phyloP scores from a whole-genome alignment of 23 tunicate species.

The Clavelina lepadiformis region DNA sequence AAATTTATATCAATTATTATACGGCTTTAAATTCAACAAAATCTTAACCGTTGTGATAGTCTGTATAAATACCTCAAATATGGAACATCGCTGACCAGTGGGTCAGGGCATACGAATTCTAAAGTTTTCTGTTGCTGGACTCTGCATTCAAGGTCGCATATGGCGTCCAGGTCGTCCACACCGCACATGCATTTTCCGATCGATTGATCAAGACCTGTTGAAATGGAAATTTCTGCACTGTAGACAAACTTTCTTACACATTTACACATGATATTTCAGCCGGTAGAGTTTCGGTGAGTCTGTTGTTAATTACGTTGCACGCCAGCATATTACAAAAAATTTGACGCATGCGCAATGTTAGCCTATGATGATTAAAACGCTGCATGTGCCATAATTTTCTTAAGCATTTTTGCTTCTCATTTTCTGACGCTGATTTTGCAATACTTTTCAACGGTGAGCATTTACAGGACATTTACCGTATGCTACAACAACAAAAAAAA shows the following conservation, averaged over 20 bases:
- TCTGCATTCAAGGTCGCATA: conserved; percentile 83
- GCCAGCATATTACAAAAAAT: not conserved
- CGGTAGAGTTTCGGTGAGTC: not conserved
- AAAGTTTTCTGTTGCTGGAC: conserved; percentile 33
- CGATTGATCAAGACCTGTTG: conserved; percentile 70
- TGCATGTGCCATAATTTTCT: too few species aligned
- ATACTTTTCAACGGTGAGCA: too few species aligned
- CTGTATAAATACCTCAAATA: conserved; percentile 44
- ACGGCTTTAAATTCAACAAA: too few species aligned
- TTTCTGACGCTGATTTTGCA: too few species aligned
- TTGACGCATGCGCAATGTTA: too few species aligned
- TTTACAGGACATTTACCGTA: too few species aligned
- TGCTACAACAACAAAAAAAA: too few species aligned
- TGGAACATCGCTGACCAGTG: conserved; percentile 36
- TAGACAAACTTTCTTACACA: not conserved
- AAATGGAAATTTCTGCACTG: not conserved
- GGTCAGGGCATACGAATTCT: conserved; percentile 83
- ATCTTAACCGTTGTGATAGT: not conserved
- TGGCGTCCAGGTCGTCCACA: conserved; percentile 63
- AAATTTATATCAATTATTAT: too few species aligned
- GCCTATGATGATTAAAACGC: too few species aligned
- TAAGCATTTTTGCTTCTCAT: too few species aligned
- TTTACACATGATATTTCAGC: not conserved
- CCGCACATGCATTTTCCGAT: conserved; percentile 73
- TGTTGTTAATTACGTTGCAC: not conserved